Evolutionary conservation across 2,113 vertebrate genomes (phyloP).

Genomic region (Glareola pratincola): DNA sequence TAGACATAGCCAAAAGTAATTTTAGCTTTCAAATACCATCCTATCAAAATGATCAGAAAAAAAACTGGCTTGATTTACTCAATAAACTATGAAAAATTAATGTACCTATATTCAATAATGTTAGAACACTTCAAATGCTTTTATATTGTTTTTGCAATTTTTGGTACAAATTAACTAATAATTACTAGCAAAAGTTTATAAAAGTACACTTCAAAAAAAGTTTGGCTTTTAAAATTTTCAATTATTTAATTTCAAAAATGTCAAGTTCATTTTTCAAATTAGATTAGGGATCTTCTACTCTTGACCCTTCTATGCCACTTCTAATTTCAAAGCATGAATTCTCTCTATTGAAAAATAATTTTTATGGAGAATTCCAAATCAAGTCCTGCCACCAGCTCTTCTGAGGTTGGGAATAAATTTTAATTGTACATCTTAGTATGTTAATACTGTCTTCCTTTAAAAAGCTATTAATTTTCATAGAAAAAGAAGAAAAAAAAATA

Average conservation of each 20-base stretch:
- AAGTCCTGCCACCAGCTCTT: background rate
- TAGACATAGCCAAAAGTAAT: background rate
- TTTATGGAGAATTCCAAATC: background rate
- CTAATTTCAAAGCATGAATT: background rate
- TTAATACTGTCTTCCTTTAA: background rate
- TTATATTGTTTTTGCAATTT: background rate
- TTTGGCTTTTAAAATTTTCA: background rate
- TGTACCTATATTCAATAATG: background rate
- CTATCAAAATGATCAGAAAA: background rate
- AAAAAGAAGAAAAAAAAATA: background rate
- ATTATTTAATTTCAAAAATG: background rate
- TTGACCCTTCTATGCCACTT: background rate
- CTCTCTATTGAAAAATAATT: background rate
- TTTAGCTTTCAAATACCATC: background rate
- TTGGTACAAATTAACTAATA: background rate
- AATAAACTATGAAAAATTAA: background rate
- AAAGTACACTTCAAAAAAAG: background rate
- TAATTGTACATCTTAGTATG: background rate
- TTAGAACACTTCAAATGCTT: background rate
- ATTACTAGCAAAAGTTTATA: background rate
- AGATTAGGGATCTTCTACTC: background rate
- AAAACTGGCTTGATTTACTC: background rate
- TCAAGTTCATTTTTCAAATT: background rate
- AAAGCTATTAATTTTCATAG: background rate
- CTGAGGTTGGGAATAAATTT: background rate